Percentiles rank a stretch among this genome's conserved stretches.
phyloP scores from a whole-genome alignment of 1,140 invertebrate genomes.

The Trichomalopsis sarcophagae region DNA sequence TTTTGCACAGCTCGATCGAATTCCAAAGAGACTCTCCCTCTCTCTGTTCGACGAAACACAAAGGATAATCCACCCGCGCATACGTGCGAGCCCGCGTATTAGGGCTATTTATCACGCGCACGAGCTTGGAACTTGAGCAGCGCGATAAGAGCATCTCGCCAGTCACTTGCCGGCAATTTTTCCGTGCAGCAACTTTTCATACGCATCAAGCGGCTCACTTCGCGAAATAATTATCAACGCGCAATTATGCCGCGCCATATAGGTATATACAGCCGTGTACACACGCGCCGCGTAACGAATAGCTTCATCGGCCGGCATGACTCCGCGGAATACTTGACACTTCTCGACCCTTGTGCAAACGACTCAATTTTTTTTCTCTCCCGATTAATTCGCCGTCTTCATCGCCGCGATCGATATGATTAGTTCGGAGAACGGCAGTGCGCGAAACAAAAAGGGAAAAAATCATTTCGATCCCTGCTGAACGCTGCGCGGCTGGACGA shows the following conservation, averaged over 20 bases:
- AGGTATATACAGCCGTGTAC: background rate
- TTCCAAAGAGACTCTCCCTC: background rate
- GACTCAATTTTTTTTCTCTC: slow-evolving; percentile 45
- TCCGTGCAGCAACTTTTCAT: slow-evolving; percentile 20
- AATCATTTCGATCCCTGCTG: background rate
- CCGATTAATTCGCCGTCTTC: background rate
- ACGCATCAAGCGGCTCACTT: background rate
- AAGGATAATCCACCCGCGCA: background rate
- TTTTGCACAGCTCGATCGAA: background rate
- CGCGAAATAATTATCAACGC: slow-evolving; percentile 49
- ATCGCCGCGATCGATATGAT: background rate
- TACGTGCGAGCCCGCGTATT: too few relatives aligned
- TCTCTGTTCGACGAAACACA: background rate
- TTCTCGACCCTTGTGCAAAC: background rate
- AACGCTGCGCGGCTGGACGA: background rate
- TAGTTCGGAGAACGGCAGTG: background rate
- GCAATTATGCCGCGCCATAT: slow-evolving; percentile 35
- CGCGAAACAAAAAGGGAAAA: background rate
- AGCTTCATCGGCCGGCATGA: slow-evolving; percentile 52
- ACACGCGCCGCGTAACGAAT: slow-evolving; percentile 43
- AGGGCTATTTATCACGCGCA: slow-evolving; percentile 27
- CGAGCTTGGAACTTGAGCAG: slow-evolving; percentile 35
- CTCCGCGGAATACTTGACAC: slow-evolving; percentile 29
- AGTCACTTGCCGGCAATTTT: slow-evolving; percentile 46
- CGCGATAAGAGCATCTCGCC: slow-evolving; percentile 51